phyloP scores from a whole-genome alignment of 2,113 vertebrate genomes.

The Empidonax traillii region DNA sequence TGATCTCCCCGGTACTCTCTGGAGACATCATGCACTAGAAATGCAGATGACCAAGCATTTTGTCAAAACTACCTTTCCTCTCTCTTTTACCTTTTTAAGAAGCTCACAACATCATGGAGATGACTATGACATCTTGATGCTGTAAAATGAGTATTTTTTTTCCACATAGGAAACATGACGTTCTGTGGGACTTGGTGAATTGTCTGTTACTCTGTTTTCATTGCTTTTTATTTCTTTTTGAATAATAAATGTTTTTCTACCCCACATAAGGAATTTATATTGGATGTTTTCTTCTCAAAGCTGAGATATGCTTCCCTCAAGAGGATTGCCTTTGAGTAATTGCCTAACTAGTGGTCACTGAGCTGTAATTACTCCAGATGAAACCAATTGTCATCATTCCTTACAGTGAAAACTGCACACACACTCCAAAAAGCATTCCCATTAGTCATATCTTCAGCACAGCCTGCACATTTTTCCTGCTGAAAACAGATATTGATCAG shows the following conservation, averaged over 20 bases:
- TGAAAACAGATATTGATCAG: conserved; percentile 61
- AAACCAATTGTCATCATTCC: conserved; percentile 28
- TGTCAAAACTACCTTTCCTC: neutral
- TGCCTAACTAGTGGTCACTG: neutral
- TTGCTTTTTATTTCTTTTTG: neutral
- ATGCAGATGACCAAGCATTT: neutral
- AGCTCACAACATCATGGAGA: neutral
- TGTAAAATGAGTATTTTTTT: neutral
- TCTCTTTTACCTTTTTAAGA: neutral
- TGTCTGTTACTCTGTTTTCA: neutral
- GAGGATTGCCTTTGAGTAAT: conserved; percentile 16
- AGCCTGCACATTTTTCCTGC: neutral
- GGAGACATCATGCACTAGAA: neutral
- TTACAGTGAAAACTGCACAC: neutral
- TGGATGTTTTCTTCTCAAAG: neutral
- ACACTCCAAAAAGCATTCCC: neutral
- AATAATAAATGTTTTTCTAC: neutral
- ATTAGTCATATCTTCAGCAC: conserved; percentile 13
- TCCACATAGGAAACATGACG: neutral
- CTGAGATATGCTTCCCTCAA: neutral
- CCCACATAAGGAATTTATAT: neutral
- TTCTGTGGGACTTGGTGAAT: neutral
- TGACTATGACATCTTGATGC: neutral
- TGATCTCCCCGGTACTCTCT: neutral
- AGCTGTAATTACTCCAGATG: conserved; percentile 33